These are phyloP conservation scores for Ditula angustiorana DNA, from an alignment of 2,888 invertebrate species.

Conservation along the genomic window DNA sequence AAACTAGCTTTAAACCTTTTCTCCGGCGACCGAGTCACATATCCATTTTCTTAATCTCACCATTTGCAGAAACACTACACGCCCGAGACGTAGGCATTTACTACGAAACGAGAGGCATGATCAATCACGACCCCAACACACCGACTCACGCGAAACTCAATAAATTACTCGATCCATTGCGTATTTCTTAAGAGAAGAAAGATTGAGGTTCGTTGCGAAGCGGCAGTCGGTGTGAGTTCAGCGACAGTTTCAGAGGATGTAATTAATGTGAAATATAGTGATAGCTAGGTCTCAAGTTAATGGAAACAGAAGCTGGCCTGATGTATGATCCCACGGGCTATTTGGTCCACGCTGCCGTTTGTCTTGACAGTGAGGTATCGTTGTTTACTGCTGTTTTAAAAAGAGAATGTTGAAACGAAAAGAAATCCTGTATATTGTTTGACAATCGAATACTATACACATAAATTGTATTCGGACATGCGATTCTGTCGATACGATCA, in stretches of 20 bases:
- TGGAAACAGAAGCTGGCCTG: conserved; percentile 31
- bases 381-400: conserved; percentile 23
- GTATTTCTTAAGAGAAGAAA: neutral
- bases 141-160: neutral
- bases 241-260: conserved; percentile 4
- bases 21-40: conserved; percentile 18
- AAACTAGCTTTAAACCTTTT: conserved; percentile 33
- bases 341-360: conserved; percentile 13
- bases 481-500: no score
- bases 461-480: no score
- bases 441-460: no score
- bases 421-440: no score
- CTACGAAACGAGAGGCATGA: conserved; percentile 32
- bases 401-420: conserved; percentile 1
- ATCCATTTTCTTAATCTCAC: conserved; percentile 38
- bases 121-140: conserved; percentile 25
- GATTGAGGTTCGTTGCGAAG: no score
- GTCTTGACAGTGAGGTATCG: conserved; percentile 27
- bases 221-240: neutral
- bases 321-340: conserved; percentile 28
- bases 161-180: neutral
- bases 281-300: conserved; percentile 29
- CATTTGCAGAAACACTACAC: conserved; percentile 35
- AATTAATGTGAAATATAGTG: conserved; percentile 37
- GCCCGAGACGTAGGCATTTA: conserved; percentile 34